Conservation (phyloP, 2,888 invertebrate species). For the Cephus nigrinus region DNA sequence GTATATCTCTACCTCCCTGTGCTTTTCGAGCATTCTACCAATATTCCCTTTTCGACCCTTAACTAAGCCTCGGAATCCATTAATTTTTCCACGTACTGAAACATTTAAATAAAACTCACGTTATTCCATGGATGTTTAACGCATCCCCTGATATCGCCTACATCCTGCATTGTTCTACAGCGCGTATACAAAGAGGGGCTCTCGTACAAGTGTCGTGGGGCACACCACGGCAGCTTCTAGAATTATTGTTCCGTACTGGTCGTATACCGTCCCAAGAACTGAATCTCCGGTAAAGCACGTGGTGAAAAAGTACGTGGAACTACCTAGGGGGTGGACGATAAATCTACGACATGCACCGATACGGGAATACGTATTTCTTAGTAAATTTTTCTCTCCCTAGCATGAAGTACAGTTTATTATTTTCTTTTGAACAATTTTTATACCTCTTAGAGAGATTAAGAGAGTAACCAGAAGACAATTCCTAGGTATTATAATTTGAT, state of each 20-base stretch:
- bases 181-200: neutral
- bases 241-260: neutral
- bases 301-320: neutral
- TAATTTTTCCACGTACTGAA: neutral
- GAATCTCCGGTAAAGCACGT: neutral
- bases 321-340: neutral
- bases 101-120: neutral
- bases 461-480: neutral
- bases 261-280: neutral
- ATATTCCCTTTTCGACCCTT: neutral
- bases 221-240: neutral
- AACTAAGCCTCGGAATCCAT: neutral
- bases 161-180: neutral
- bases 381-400: neutral
- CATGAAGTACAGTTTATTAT: neutral
- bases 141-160: neutral
- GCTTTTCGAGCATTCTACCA: neutral
- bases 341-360: neutral
- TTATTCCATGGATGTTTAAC: neutral
- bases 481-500: neutral
- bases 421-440: neutral
- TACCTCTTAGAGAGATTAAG: neutral
- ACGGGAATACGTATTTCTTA: neutral
- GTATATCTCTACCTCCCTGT: neutral
- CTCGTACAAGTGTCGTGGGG: neutral